Conservation (phyloP, 2,113 vertebrate species). For the Sturnira hondurensis region DNA sequence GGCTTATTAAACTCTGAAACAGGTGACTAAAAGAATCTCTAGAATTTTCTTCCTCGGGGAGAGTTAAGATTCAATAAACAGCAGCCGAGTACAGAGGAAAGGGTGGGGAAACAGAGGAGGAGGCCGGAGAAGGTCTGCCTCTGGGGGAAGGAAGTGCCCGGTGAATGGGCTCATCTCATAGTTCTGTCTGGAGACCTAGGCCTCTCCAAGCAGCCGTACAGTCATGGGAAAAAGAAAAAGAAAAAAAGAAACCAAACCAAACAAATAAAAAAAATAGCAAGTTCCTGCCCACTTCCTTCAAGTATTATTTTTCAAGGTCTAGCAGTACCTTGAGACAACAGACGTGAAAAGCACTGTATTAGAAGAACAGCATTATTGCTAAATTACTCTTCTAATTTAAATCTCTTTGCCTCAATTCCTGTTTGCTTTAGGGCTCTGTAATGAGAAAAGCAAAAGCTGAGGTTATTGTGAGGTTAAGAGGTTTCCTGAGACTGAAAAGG, state of each 20-base stretch:
- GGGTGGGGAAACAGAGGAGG: not conserved
- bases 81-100: not conserved
- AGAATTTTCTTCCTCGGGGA: not conserved
- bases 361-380: not conserved
- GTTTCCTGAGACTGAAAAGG: conserved; percentile 31
- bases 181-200: not conserved
- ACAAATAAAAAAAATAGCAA: not conserved
- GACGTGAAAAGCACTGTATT: not conserved
- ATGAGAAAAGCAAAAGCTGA: conserved; percentile 46
- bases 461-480: not conserved
- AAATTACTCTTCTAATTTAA: conserved; percentile 30
- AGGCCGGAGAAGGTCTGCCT: not conserved
- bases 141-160: not conserved
- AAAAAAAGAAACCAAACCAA: no score
- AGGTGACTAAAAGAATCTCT: not conserved
- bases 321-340: not conserved
- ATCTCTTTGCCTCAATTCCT: conserved; percentile 35
- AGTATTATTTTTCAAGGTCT: conserved; percentile 7
- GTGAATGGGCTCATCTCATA: not conserved
- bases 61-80: not conserved
- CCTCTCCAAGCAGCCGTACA: not conserved
- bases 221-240: not conserved
- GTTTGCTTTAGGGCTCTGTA: conserved; percentile 41
- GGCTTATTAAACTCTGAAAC: not conserved
- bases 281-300: not conserved